Percentiles rank a stretch among this genome's conserved stretches.
phyloP scores from a whole-genome alignment of 2,797 vertebrate species.

The Dallia pectoralis region DNA sequence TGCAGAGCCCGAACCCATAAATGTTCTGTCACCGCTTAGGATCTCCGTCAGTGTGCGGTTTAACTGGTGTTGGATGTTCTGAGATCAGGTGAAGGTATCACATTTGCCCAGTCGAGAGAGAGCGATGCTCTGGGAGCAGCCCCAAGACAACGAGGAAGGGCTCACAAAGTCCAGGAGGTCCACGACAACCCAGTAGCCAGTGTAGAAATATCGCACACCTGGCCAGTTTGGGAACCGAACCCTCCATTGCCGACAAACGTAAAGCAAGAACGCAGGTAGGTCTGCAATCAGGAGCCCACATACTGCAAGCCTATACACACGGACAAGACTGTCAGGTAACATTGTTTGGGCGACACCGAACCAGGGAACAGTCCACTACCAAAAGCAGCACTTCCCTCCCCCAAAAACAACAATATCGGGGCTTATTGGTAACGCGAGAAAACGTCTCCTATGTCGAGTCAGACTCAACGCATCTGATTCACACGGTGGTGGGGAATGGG shows the following conservation, averaged over 20 bases:
- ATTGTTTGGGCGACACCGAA: too few relatives aligned
- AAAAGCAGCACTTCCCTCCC: too few relatives aligned
- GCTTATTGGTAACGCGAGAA: too few relatives aligned
- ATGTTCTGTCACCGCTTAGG: conserved; percentile 67
- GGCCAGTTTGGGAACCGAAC: conserved; percentile 25
- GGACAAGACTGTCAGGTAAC: too few relatives aligned
- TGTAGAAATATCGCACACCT: background rate
- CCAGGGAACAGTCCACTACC: too few relatives aligned
- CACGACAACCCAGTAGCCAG: background rate
- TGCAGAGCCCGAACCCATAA: conserved; percentile 67
- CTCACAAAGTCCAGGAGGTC: background rate
- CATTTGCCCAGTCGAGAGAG: background rate
- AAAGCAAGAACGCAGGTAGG: too few relatives aligned
- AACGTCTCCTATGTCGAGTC: too few relatives aligned
- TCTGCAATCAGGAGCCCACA: too few relatives aligned
- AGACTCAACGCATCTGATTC: background rate
- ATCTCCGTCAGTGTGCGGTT: conserved; percentile 61
- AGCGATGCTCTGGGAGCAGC: background rate
- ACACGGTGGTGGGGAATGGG: conserved; percentile 19
- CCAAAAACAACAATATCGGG: too few relatives aligned
- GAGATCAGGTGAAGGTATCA: background rate
- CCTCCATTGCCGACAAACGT: background rate
- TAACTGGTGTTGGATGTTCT: conserved; percentile 9
- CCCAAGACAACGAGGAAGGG: background rate
- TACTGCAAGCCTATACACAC: too few relatives aligned